These are phyloP conservation scores for Caenorhabditis inopinata DNA, from an alignment of 1,140 invertebrate genomes.

Conservation along the genomic window DNA sequence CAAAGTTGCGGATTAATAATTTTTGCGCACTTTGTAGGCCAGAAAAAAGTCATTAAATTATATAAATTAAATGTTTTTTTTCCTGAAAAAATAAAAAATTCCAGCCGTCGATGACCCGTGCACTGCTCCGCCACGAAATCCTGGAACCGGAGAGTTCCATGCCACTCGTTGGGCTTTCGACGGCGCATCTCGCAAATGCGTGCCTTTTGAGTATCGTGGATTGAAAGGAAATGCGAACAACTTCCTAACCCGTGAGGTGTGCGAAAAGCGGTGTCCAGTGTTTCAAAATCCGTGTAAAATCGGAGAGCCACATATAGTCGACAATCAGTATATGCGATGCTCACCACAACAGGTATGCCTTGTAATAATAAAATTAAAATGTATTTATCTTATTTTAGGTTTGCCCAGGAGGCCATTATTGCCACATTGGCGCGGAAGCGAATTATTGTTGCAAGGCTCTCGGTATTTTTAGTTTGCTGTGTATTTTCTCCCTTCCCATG, in stretches of 20 bases:
- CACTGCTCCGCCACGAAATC: slow-evolving; percentile 44
- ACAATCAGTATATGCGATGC: slow-evolving; percentile 44
- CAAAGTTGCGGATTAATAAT: no score
- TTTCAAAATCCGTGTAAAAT: slow-evolving; percentile 57
- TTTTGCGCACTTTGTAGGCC: no score
- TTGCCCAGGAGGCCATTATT: slow-evolving; percentile 50
- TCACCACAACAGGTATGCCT: slow-evolving; percentile 42
- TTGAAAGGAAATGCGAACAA: slow-evolving; percentile 77
- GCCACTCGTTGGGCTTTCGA: slow-evolving; percentile 56
- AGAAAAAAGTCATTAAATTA: no score
- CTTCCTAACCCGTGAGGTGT: slow-evolving; percentile 76
- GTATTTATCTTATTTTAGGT: no score
- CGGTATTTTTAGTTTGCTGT: slow-evolving; percentile 44
- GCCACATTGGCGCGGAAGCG: slow-evolving; percentile 52
- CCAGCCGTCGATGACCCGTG: slow-evolving; percentile 55
- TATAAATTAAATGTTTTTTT: no score
- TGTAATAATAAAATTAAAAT: no score
- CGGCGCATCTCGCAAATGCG: slow-evolving; percentile 35
- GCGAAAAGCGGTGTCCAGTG: slow-evolving; percentile 74
- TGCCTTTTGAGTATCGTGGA: slow-evolving; percentile 52
- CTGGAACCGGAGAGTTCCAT: slow-evolving; percentile 48
- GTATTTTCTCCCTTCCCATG: neutral
- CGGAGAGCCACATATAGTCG: slow-evolving; percentile 49
- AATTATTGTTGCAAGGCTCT: slow-evolving; percentile 55
- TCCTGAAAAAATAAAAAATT: neutral